phyloP scores from a whole-genome alignment of 2,797 vertebrate genomes.

The Crocodylus rhombifer region DNA sequence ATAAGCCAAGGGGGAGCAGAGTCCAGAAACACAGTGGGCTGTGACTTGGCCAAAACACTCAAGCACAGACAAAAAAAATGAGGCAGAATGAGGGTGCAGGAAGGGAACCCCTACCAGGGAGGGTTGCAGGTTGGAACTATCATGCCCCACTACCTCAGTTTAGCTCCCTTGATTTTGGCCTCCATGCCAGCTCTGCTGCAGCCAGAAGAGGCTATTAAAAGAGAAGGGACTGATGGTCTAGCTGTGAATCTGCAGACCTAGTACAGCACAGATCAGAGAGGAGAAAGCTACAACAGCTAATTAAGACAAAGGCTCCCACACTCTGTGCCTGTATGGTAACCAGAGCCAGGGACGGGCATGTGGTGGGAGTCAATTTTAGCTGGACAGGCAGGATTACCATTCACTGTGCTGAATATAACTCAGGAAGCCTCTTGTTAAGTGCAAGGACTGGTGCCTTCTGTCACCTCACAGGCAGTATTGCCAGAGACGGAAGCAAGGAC shows the following conservation, averaged over 20 bases:
- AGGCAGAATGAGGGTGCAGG: not conserved
- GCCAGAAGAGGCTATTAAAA: not conserved
- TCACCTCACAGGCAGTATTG: too few relatives aligned
- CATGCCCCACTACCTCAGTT: not conserved
- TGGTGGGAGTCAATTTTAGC: not conserved
- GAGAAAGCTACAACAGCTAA: not conserved
- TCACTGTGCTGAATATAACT: not conserved
- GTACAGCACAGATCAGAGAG: not conserved
- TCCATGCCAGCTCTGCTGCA: not conserved
- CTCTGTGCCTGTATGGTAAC: too few relatives aligned
- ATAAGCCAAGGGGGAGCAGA: not conserved
- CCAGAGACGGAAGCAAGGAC: too few relatives aligned
- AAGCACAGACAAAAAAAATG: not conserved
- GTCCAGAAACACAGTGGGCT: not conserved
- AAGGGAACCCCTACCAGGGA: not conserved
- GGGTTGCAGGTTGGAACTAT: not conserved
- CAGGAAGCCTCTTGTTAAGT: not conserved
- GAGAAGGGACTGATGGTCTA: not conserved
- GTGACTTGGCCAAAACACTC: not conserved
- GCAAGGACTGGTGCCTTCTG: too few relatives aligned
- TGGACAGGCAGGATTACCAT: not conserved
- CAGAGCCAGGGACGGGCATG: not conserved
- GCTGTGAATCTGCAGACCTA: not conserved
- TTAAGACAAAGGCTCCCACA: not conserved
- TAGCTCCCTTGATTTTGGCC: not conserved